Percentiles rank a stretch among this genome's conserved stretches.
phyloP scores from a whole-genome alignment of 2,797 vertebrate species.

The Nannoperca australis region DNA sequence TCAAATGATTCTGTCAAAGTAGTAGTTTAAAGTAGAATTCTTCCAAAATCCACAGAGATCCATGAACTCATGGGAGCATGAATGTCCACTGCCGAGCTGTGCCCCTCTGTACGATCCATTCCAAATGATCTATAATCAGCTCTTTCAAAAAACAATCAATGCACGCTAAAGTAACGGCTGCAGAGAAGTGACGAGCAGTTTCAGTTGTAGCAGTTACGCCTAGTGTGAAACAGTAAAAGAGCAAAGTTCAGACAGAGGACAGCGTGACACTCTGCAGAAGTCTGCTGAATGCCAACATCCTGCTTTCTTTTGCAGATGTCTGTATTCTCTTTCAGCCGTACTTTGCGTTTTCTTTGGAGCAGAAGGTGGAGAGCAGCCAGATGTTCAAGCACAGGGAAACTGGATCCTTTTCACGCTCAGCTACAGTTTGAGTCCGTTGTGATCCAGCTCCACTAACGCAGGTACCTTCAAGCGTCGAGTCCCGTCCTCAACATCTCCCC shows the following conservation, averaged over 20 bases:
- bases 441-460: constrained; percentile 35
- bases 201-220: constrained; percentile 2
- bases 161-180: neutral
- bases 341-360: constrained; percentile 20
- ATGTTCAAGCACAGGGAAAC: neutral
- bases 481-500: constrained; percentile 8
- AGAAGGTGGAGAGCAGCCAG: constrained; percentile 11
- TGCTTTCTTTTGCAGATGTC: neutral
- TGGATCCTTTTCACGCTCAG: constrained; percentile 14
- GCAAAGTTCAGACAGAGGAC: constrained; percentile 55
- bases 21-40: too few species aligned
- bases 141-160: constrained; percentile 15
- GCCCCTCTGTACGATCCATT: neutral
- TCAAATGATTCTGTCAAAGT: neutral
- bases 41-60: too few species aligned
- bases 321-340: constrained; percentile 30
- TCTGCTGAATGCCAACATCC: constrained; percentile 14
- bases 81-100: too few species aligned
- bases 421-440: constrained; percentile 31
- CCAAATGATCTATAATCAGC: constrained; percentile 12
- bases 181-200: constrained; percentile 12
- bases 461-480: constrained; percentile 3
- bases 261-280: constrained; percentile 44
- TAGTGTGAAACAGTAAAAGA: constrained; percentile 17
- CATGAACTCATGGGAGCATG: too few species aligned